Conservation (phyloP, 2,888 invertebrate species). For the Boloria euphrosyne region DNA sequence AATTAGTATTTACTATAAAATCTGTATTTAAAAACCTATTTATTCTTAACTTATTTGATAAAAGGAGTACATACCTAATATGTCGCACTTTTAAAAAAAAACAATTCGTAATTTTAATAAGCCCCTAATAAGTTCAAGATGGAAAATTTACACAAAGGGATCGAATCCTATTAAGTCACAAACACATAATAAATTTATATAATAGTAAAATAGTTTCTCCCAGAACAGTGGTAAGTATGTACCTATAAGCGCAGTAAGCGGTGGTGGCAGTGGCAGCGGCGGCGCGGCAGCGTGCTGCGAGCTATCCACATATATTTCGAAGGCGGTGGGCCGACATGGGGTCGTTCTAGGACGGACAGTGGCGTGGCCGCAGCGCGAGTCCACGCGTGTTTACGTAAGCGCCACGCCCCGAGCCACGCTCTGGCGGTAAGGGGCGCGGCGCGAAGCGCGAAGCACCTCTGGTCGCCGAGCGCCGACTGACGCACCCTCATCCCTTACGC, state of each 20-base stretch:
- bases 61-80: too few relatives aligned
- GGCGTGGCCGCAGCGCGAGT: slow-evolving; percentile 68
- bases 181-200: background rate
- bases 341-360: slow-evolving; percentile 76
- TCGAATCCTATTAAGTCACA: background rate
- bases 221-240: slow-evolving; percentile 14
- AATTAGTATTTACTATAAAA: too few relatives aligned
- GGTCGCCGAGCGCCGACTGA: slow-evolving; percentile 79
- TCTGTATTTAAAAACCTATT: too few relatives aligned
- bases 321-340: slow-evolving; percentile 76
- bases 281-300: slow-evolving; percentile 63
- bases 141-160: too few relatives aligned
- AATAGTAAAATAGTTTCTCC: background rate
- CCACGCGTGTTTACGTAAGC: slow-evolving; percentile 82
- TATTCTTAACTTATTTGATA: too few relatives aligned
- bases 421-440: slow-evolving; percentile 78
- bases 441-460: slow-evolving; percentile 76
- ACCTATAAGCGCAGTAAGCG: slow-evolving; percentile 78
- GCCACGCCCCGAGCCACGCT: slow-evolving; percentile 82
- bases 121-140: too few relatives aligned
- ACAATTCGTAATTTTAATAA: too few relatives aligned
- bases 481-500: slow-evolving; percentile 61
- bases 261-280: slow-evolving; percentile 71
- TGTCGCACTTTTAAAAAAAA: too few relatives aligned
- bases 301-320: slow-evolving; percentile 70